These are phyloP conservation scores for Poeciliopsis turneri DNA, from an alignment of 2,797 vertebrate genomes.

Conservation along the genomic window DNA sequence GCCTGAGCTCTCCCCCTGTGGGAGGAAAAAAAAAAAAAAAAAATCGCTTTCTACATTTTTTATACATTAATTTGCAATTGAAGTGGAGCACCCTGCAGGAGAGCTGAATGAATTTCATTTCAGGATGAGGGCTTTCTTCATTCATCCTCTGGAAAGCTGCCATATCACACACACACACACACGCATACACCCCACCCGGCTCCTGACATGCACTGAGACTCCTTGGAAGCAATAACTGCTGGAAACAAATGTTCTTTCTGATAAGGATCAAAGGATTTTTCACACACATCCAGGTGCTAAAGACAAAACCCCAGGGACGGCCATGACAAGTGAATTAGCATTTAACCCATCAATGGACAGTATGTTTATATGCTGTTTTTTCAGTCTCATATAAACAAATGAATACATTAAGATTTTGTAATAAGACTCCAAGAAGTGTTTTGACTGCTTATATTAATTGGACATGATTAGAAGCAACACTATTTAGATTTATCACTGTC, in stretches of 20 bases:
- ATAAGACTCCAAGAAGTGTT: background rate
- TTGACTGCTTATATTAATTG: background rate
- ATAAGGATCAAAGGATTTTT: slow-evolving; percentile 54
- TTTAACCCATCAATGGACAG: background rate
- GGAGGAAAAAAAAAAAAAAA: slow-evolving; percentile 17
- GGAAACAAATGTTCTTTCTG: slow-evolving; percentile 16
- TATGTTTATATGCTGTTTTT: background rate
- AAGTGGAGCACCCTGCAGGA: slow-evolving; percentile 31
- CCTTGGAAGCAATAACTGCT: slow-evolving; percentile 17
- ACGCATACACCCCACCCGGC: background rate
- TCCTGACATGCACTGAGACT: slow-evolving; percentile 12
- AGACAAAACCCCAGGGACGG: background rate
- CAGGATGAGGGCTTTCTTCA: slow-evolving; percentile 28
- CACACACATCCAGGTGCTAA: background rate
- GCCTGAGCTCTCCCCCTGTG: slow-evolving; percentile 16
- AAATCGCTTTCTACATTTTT: slow-evolving; percentile 39
- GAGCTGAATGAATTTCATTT: slow-evolving; percentile 49
- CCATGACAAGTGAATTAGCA: background rate
- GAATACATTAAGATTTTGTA: background rate
- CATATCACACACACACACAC: slow-evolving; percentile 6
- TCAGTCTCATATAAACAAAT: background rate
- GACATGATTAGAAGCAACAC: background rate
- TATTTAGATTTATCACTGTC: background rate
- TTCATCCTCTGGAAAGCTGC: slow-evolving; percentile 44
- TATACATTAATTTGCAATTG: slow-evolving; percentile 43